Conservation (phyloP, 1,140 invertebrate species). For the Arctopsyche grandis region DNA sequence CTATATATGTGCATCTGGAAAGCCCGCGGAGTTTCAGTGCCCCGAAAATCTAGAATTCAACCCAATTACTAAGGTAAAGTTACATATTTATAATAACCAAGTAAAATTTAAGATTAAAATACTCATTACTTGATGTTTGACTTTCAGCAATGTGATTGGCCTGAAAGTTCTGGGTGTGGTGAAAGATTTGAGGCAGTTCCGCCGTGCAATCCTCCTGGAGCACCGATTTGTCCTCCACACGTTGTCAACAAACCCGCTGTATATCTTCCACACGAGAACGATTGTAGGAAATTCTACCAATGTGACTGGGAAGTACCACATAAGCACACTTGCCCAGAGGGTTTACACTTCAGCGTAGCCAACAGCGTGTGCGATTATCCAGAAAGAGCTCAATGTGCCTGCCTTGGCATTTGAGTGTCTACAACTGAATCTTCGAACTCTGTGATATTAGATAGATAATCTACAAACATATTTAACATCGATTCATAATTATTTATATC, state of each 20-base stretch:
- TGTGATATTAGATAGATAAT: not conserved
- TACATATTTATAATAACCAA: too few relatives aligned
- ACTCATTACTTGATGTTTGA: not conserved
- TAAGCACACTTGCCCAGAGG: slow-evolving; percentile 64
- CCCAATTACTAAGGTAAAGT: slow-evolving; percentile 38
- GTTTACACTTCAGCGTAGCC: slow-evolving; percentile 67
- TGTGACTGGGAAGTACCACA: slow-evolving; percentile 65
- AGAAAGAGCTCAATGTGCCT: slow-evolving; percentile 62
- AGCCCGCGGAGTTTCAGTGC: slow-evolving; percentile 53
- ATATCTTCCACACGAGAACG: slow-evolving; percentile 63
- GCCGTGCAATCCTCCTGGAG: slow-evolving; percentile 51
- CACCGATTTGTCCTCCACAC: slow-evolving; percentile 34
- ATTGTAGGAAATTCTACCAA: slow-evolving; percentile 70
- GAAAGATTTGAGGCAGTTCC: not conserved
- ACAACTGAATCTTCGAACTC: not conserved
- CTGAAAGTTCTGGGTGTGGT: slow-evolving; percentile 52
- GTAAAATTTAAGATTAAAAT: too few relatives aligned
- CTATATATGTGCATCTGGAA: slow-evolving; percentile 55
- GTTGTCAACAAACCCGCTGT: slow-evolving; percentile 55
- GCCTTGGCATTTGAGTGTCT: not conserved
- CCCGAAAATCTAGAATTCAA: slow-evolving; percentile 58
- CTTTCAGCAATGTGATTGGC: slow-evolving; percentile 58
- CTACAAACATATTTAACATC: not conserved
- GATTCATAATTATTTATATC: not conserved
- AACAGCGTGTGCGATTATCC: slow-evolving; percentile 69